Base-by-base conservation (phyloP, 2,797 vertebrate genomes). In the Erithacus rubecula region DNA sequence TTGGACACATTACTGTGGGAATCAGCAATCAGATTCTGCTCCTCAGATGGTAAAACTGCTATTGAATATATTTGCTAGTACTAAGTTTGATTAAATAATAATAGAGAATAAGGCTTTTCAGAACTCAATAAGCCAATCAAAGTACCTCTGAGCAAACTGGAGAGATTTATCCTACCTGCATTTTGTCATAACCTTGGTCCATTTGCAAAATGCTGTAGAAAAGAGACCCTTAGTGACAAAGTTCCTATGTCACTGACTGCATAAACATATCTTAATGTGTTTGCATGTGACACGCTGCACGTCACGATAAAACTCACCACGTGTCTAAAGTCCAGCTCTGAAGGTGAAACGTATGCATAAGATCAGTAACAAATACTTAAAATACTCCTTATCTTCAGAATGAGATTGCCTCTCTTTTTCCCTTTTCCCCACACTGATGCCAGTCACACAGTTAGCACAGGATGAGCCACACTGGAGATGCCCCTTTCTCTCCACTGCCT, bases 11-110 rank as follows among this genome's bases (percentile, higher is more conserved):
- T 96, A 93, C 77, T 81, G 96, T 97, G 86, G 90, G 92, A 96
- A 96, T 96, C 96, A 94, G 94, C 69, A 96, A 98, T 98, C 97
- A 98, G 97, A 97, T 95, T 78, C 90, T 94, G 92, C 83, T 96
- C 94, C 95, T 96, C 77, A 88, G 91, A 90, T 91, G 79, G 90
- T 44, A 74, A 77, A 97, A 94, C 96, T 97, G 41, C 71, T 88
- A 87, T 82, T 94, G 93, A 96, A 93, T 96, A 89, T 81, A 96
- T 94, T 97, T 97, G 95, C 94, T 95, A 81, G 86, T 97, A 97
- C 96, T 97, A 97, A 97, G 87, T 76, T 70, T 97, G 97, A 98
- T 97, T 97, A 97, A 98, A 91, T 94, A 88, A 94, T 95, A 97
- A 96, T 92, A 83, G 92, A 96, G 87, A 75, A 72, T 78, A 93